Evolutionary conservation across 2,797 vertebrate genomes (phyloP).

Genomic region (Centroberyx gerrardi): DNA sequence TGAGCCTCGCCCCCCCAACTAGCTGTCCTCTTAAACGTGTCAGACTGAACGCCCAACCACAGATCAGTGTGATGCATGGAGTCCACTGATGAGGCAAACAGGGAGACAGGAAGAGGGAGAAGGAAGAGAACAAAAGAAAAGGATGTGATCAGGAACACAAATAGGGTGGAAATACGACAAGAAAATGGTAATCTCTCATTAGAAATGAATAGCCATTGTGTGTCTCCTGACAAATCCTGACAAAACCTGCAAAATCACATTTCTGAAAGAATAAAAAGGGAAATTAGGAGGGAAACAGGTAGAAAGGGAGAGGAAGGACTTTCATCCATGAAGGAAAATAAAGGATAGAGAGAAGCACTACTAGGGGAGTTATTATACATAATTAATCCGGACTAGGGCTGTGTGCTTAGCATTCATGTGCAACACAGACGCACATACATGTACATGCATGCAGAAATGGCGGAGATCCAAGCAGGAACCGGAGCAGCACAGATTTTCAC

Average conservation of each 20-base stretch:
- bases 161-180: not conserved
- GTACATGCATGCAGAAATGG: constrained; percentile 61
- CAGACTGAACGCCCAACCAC: constrained; percentile 47
- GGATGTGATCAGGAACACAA: constrained; percentile 21
- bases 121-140: constrained; percentile 9
- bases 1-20: constrained; percentile 32
- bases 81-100: constrained; percentile 51
- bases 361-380: constrained; percentile 57
- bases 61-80: constrained; percentile 59
- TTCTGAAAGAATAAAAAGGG: constrained; percentile 5
- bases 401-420: constrained; percentile 51
- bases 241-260: not conserved
- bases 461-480: constrained; percentile 18
- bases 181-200: not conserved
- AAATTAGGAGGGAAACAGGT: constrained; percentile 17
- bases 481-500: constrained; percentile 29
- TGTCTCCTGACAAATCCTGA: constrained; percentile 1
- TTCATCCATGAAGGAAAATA: not conserved
- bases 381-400: constrained; percentile 65
- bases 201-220: not conserved
- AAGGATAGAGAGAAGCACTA: constrained; percentile 4
- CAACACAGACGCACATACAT: constrained; percentile 44
- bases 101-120: constrained; percentile 22
- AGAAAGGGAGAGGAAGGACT: not conserved
- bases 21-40: constrained; percentile 56